phyloP scores from a whole-genome alignment of 1,140 invertebrate genomes.

The Brachionus manjavacas region DNA sequence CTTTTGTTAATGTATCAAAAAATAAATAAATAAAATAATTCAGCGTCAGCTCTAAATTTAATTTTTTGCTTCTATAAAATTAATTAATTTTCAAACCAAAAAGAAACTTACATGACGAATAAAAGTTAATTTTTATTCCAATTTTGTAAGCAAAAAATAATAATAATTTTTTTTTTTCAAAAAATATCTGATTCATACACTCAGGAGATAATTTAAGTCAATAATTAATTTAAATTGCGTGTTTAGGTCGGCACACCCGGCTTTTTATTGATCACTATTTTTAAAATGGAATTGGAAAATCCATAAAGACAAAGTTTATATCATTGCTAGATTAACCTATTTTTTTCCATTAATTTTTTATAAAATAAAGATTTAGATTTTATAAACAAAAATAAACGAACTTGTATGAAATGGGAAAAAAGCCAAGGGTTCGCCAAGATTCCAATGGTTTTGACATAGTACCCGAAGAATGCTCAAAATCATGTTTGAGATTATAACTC shows the following conservation, averaged over 20 bases:
- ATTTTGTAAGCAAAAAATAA: neutral
- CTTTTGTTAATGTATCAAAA: neutral
- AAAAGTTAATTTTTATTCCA: neutral
- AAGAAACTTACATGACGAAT: neutral
- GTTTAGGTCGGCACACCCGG: neutral
- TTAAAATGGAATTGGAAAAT: neutral
- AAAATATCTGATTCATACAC: neutral
- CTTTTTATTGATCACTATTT: neutral
- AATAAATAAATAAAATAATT: neutral
- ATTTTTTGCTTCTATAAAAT: neutral
- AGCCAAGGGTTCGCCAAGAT: conserved; percentile 6
- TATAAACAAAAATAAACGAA: neutral
- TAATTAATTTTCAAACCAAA: neutral
- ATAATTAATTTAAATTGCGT: neutral
- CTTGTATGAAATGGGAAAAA: neutral
- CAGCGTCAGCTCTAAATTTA: neutral
- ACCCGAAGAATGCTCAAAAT: neutral
- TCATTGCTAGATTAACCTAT: neutral
- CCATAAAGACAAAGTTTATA: neutral
- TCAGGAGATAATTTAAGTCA: neutral
- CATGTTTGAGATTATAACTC: conserved; percentile 24
- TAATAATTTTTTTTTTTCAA: neutral
- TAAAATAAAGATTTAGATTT: neutral
- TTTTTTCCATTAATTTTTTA: neutral
- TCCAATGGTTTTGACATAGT: conserved; percentile 11